A percentile compares a stretch with the other conserved stretches of the same genome.
Evolutionary conservation across 2,888 invertebrate species (phyloP).

Genomic region (Diarsia brunnea): DNA sequence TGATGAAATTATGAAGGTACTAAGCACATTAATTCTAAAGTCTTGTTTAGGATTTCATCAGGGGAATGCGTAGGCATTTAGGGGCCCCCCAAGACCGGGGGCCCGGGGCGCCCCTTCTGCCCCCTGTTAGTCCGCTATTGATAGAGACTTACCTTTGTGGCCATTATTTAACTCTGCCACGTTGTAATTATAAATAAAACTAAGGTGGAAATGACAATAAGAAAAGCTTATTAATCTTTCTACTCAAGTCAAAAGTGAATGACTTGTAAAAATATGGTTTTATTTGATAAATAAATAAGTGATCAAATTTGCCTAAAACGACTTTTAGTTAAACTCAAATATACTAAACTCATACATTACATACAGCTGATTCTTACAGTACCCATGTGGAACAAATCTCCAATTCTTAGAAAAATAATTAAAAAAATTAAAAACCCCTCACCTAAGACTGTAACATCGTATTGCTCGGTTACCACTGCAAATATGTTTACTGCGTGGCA

Average conservation of each 20-base stretch:
- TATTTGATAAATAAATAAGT: not conserved
- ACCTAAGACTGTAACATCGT: slow-evolving; percentile 72
- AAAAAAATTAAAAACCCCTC: slow-evolving; percentile 51
- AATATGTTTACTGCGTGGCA: slow-evolving; percentile 75
- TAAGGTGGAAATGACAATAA: not conserved
- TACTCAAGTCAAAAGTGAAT: too few species aligned
- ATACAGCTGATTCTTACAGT: not conserved
- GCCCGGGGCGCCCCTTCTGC: too few species aligned
- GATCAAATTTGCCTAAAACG: not conserved
- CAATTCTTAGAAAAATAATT: not conserved
- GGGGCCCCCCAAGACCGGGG: too few species aligned
- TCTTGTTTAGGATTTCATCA: too few species aligned
- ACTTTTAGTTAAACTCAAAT: not conserved
- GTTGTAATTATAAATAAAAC: not conserved
- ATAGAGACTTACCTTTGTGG: not conserved
- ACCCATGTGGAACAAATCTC: too few species aligned
- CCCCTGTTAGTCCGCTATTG: too few species aligned
- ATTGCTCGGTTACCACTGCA: slow-evolving; percentile 67
- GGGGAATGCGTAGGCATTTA: too few species aligned
- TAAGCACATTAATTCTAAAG: too few species aligned
- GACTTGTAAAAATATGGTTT: not conserved
- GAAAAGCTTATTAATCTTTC: not conserved
- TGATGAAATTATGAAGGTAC: too few species aligned
- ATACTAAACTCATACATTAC: not conserved
- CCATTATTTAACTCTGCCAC: not conserved